Evolutionary conservation across 2,113 vertebrate genomes (phyloP).

Genomic region (Colossoma macropomum): DNA sequence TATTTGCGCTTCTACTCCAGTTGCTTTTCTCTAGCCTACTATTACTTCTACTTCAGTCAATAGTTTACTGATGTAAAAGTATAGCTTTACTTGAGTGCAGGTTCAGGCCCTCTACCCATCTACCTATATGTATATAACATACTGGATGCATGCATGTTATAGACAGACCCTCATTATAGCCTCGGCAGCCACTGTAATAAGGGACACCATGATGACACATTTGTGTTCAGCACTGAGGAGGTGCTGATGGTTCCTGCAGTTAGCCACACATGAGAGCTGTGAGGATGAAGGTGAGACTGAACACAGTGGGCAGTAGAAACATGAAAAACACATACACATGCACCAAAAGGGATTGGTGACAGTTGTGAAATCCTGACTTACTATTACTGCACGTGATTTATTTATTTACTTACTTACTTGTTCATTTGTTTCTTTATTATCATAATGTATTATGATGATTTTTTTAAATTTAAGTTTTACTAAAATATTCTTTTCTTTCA

Average conservation of each 20-base stretch:
- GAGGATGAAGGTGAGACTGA: background rate
- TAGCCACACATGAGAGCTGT: conserved; percentile 29
- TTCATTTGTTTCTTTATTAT: background rate
- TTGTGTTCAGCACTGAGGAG: conserved; percentile 24
- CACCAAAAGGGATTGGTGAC: too few relatives aligned
- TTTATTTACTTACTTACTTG: background rate
- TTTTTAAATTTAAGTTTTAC: too few relatives aligned
- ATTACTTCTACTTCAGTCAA: too few relatives aligned
- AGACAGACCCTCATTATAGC: background rate
- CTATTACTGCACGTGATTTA: too few relatives aligned
- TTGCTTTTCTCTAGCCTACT: too few relatives aligned
- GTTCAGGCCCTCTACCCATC: background rate
- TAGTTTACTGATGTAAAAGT: background rate
- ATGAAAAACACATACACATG: too few relatives aligned
- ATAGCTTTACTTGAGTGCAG: background rate
- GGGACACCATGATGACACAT: conserved; percentile 25
- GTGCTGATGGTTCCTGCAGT: conserved; percentile 41
- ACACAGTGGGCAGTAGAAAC: background rate
- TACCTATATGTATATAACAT: too few relatives aligned
- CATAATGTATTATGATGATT: too few relatives aligned
- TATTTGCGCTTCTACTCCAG: too few relatives aligned
- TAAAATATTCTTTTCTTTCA: too few relatives aligned
- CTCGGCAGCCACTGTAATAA: background rate
- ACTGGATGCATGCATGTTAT: conserved; percentile 13
- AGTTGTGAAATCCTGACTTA: too few relatives aligned